Percentiles rank a stretch among this genome's conserved stretches.
phyloP scores from a whole-genome alignment of 2,113 vertebrate species.

The Lagopus muta region DNA sequence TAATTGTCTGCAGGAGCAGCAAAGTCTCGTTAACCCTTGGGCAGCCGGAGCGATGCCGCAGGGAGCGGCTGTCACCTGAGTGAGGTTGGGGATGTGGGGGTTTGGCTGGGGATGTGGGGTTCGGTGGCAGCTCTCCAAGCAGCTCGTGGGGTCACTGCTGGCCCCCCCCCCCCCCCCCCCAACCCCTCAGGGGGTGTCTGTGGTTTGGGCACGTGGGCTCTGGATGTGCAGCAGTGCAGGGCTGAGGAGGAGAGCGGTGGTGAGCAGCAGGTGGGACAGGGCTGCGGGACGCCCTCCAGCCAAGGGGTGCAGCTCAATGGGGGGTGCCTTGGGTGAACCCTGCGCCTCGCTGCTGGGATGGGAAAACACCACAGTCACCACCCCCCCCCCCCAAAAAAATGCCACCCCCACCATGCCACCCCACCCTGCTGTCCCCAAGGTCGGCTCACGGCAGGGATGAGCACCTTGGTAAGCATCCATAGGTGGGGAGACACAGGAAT shows the following conservation, averaged over 20 bases:
- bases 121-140: background rate
- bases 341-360: background rate
- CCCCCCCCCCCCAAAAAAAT: too few relatives aligned
- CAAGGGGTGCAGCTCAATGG: background rate
- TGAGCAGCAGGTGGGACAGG: background rate
- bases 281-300: background rate
- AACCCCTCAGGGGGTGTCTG: background rate
- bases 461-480: background rate
- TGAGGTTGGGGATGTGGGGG: background rate
- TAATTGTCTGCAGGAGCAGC: conserved; percentile 84
- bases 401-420: background rate
- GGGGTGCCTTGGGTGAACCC: background rate
- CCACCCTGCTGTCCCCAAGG: background rate
- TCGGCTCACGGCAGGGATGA: too few relatives aligned
- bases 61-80: background rate
- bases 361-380: background rate
- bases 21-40: conserved; percentile 82
- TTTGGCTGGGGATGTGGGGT: background rate
- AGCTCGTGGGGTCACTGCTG: background rate
- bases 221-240: background rate
- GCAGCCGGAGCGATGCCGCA: conserved; percentile 5
- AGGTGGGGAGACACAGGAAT: background rate
- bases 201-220: accelerated
- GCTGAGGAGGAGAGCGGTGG: too few relatives aligned
- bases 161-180: background rate